Evolutionary conservation across 2,113 vertebrate species (phyloP), one percentile per base, ranked within the genome.

Genomic region (Ammodytes dubius): DNA sequence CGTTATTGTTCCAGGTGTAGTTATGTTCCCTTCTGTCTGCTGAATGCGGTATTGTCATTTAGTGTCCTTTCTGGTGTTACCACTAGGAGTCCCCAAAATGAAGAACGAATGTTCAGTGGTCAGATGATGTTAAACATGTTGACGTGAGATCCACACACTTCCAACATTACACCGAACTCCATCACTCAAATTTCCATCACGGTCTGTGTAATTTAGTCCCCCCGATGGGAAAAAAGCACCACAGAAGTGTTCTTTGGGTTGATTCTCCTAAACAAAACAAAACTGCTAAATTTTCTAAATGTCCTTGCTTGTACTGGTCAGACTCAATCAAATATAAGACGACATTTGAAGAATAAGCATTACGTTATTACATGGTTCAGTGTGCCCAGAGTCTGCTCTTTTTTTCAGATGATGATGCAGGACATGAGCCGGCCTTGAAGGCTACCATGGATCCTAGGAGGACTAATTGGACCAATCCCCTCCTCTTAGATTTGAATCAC

Each of bases 1-100:
- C 19, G 13, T 56, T 70, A 50, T 50, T 57, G 43, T 49, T 74
- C 17, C 49, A 42, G 40, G 57, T 75, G 64, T 40, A 43, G 39
- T 39, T 15, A 40, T 40, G 15, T 57, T 58, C 4, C 9, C 4
- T 35, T 54, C 43, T 49, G 47, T 59, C 5, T 5, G 5, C 2
- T 0, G n/a, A 39, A 17, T 17, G 35, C n/a, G 27, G 46, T 5
- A 4, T 4, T 15, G 14, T 27, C 42, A 19, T n/a, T 10, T 7
- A 14, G 17, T 14, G 67, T 8, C 3, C 9, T 40, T 47, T 40
- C 49, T 5, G 1, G 14, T 8, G 14, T 4, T 43, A 5, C 17
- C 11, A 47, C 52, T 47, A 58, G 14, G 14, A 49, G 27, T 50
- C 35, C 6, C 37, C 11, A 61, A 42, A 60, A 35, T 50, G 4